Evolutionary conservation across 2,888 invertebrate genomes (phyloP), one percentile per base, ranked within the genome.

Genomic region (Dicyrtomina minuta): DNA sequence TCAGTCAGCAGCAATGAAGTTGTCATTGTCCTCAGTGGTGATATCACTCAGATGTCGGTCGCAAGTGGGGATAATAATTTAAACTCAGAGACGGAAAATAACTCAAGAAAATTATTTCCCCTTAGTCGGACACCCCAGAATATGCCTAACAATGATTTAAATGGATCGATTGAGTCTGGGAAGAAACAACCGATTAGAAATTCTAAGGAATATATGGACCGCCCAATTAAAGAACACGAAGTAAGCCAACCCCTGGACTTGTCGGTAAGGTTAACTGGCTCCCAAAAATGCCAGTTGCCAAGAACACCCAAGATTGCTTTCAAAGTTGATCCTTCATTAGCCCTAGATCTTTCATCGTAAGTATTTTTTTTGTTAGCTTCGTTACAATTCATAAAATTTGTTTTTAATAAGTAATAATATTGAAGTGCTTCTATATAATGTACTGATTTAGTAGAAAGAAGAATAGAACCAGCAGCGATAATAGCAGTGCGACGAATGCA

Each of bases 331-430:
- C 60, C 60, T 2, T 60, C 60, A 2, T 22, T 60, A 22, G 60
- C 60, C 1, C 17, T 60, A 15, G 60, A 60, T 60, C 39, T 60
- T 27, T 60, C 60, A 3, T 20, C 4, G 43, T 56, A 22, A 51
- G 51, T 20, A n/a, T n/a, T 22, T 51, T 3, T 5, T 20, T n/a
- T 46, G 15, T 41, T 41, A 41, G 8, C 13, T 41, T 41, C 8
- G 43, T 41, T 41, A 41, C 13, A 13, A 10, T 8, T 41, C 10
- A 41, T 41, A 41, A 10, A 41, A 41, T 49, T 49, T 12, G 49
- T 49, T n/a, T 12, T 49, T n/a, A 49, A 49, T n/a, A n/a, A 49
- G 10, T 49, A n/a, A n/a, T n/a, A 49, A n/a, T n/a, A 6, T 8
- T 49, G 17, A 12, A n/a, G 17, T 49, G 17, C 17, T n/a, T n/a